Percentiles rank a stretch among this genome's conserved stretches.
phyloP scores from a whole-genome alignment of 2,113 vertebrate species.

The Speoplatyrhinus poulsoni region DNA sequence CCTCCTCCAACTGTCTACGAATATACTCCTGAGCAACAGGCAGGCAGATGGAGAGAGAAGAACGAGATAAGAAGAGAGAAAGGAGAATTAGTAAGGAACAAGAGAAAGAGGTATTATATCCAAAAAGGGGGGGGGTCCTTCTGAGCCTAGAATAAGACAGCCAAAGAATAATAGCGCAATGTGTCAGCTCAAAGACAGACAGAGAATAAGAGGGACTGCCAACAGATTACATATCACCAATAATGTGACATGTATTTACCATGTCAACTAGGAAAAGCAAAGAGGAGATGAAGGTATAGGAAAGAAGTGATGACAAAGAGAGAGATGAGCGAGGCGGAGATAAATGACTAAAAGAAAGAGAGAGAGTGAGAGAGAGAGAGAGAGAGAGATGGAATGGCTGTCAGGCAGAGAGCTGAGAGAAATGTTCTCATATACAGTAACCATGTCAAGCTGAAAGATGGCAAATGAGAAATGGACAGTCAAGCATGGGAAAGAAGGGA shows the following conservation, averaged over 20 bases:
- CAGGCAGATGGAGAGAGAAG: conserved; percentile 11
- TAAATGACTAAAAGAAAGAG: conserved; percentile 1
- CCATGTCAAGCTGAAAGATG: no score
- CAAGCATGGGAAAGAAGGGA: no score
- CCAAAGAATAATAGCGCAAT: neutral
- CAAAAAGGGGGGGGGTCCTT: neutral
- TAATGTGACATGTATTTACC: neutral
- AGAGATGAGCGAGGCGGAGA: conserved; percentile 17
- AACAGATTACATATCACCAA: neutral
- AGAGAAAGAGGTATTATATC: neutral
- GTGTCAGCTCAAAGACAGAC: neutral
- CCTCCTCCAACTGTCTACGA: conserved; percentile 98
- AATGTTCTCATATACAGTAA: no score
- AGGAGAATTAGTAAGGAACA: conserved; percentile 5
- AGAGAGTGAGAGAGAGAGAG: neutral
- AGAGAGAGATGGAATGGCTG: neutral
- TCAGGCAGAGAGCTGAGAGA: no score
- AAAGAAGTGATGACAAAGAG: conserved; percentile 12
- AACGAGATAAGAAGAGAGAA: neutral
- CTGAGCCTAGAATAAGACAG: neutral
- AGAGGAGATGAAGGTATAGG: neutral
- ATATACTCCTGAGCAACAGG: conserved; percentile 94
- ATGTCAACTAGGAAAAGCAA: neutral
- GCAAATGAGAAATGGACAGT: no score
- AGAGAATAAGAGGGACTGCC: neutral